Percentiles rank a stretch among this genome's conserved stretches.
Conservation (phyloP, 2,113 vertebrate species). For the Irena cyanogastra region DNA sequence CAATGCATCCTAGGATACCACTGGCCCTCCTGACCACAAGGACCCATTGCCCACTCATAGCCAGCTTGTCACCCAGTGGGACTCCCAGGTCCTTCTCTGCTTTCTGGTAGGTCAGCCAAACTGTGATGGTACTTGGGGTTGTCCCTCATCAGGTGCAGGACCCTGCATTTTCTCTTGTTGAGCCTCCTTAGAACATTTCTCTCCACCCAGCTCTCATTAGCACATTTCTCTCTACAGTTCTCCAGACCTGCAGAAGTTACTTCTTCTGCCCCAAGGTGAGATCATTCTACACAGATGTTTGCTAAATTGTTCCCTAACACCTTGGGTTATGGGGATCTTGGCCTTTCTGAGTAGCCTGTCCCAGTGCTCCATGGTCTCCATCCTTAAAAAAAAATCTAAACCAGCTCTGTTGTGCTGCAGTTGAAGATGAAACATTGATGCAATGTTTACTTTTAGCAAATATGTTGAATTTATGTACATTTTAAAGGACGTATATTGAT, state of each 20-base stretch:
- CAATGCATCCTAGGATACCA: neutral
- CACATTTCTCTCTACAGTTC: neutral
- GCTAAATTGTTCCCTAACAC: neutral
- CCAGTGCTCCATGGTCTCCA: rapidly evolving
- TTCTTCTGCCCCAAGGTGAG: neutral
- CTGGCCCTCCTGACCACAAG: neutral
- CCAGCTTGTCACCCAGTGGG: neutral
- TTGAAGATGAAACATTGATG: neutral
- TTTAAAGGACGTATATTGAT: neutral
- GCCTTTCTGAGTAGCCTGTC: neutral
- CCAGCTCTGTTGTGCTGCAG: neutral
- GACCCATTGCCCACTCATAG: neutral
- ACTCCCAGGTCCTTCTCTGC: neutral
- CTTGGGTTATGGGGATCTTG: neutral
- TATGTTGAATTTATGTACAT: neutral
- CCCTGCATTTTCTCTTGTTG: neutral
- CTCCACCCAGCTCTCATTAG: neutral
- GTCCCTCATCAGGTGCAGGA: neutral
- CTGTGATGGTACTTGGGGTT: neutral
- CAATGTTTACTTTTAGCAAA: neutral
- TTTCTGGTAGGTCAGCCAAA: neutral
- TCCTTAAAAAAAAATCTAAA: neutral
- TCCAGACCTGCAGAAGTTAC: neutral
- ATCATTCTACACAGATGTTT: neutral
- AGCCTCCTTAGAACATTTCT: neutral